These are phyloP conservation scores for Paramacrobiotus metropolitanus DNA, from an alignment of 1,140 invertebrate genomes.

Conservation along the genomic window DNA sequence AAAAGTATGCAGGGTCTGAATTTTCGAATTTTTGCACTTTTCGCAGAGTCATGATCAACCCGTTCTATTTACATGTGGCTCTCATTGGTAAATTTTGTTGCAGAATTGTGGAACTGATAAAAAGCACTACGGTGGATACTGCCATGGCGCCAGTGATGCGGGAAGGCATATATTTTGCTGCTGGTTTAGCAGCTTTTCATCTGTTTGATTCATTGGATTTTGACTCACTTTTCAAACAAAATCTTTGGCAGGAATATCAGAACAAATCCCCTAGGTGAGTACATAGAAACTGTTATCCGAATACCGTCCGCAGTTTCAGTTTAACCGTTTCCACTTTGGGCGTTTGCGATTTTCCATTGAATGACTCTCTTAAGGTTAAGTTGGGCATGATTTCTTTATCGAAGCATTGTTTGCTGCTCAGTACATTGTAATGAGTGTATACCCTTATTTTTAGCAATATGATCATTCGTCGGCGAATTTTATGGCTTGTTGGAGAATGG, in stretches of 20 bases:
- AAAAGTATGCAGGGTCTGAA: background rate
- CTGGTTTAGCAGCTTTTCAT: background rate
- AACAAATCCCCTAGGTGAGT: background rate
- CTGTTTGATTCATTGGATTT: background rate
- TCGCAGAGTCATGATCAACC: background rate
- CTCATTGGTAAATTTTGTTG: background rate
- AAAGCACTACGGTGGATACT: background rate
- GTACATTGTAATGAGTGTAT: background rate
- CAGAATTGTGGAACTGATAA: background rate
- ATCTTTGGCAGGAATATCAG: background rate
- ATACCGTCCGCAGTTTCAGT: no score
- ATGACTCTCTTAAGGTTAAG: no score
- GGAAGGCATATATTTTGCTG: background rate
- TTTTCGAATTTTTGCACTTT: background rate
- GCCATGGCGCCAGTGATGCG: background rate
- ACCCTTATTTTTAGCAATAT: background rate
- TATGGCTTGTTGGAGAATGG: background rate
- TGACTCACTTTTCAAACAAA: background rate
- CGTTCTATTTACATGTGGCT: background rate
- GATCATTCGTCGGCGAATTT: background rate
- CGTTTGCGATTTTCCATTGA: no score
- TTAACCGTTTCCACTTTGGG: no score
- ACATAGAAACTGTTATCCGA: no score
- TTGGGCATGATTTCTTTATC: no score
- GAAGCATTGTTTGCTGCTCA: background rate